Conservation (phyloP, 2,797 vertebrate species). For the Coregonus sp. region DNA sequence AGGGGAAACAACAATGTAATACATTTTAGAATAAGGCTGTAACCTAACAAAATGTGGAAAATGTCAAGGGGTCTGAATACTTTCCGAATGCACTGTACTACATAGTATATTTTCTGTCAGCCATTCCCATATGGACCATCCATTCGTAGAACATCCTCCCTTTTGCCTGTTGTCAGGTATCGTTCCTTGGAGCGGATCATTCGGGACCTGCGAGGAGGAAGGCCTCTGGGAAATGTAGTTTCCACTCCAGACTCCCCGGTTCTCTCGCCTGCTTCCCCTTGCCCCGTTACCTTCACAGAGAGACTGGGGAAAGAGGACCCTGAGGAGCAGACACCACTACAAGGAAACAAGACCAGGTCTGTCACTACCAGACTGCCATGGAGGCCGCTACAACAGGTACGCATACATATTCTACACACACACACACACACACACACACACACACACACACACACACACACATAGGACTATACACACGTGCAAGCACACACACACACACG, state of each 20-base stretch:
- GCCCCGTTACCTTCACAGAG: not conserved
- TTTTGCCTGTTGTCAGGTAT: constrained; percentile 48
- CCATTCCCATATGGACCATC: not conserved
- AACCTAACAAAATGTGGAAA: not conserved
- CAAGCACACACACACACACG: too few species aligned
- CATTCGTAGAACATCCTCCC: not conserved
- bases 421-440: not conserved
- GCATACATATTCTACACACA: not conserved
- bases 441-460: not conserved
- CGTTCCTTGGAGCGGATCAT: constrained; percentile 48
- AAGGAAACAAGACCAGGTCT: constrained; percentile 16
- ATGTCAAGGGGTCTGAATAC: not conserved
- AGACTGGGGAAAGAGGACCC: not conserved
- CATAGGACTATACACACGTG: too few species aligned
- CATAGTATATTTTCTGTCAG: too few species aligned
- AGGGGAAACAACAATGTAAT: too few species aligned
- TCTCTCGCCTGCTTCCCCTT: not conserved
- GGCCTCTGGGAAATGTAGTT: not conserved
- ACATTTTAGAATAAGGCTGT: not conserved
- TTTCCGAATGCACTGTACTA: too few species aligned
- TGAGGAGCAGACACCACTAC: constrained; percentile 12
- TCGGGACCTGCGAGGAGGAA: constrained; percentile 22
- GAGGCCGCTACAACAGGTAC: constrained; percentile 66
- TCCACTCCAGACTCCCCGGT: constrained; percentile 21
- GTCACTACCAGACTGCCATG: constrained; percentile 50